Evolutionary conservation across 2,797 vertebrate species (phyloP), one percentile per base, ranked within the genome.

Genomic region (Chelidonichthys spinosus): DNA sequence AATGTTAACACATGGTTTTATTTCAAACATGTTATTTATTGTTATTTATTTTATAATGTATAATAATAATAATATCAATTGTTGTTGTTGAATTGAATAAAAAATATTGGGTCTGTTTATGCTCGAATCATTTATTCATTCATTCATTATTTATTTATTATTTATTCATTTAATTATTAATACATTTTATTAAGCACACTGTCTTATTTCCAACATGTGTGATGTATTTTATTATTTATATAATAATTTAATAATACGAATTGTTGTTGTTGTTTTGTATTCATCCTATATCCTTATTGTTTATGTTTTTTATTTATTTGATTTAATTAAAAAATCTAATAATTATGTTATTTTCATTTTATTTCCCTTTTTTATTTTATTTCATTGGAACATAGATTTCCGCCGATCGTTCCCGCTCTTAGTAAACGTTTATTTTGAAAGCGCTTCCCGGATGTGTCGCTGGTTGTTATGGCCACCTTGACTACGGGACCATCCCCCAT

Each of bases 401-500:
- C 59, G 3, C 0, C 18, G 0, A 15, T 14, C 0, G 0, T 4
- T n/a, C 36, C 0, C 0, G 25, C 25, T 9, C 0, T 4, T 14
- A 8, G 39, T 15, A 49, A 32, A 11, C 17, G 2, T 84, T 60
- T 90, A 90, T 79, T 88, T 72, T 87, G 87, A 81, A 87, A 67
- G 63, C 14, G 7, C 11, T 11, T 71, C 0, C 76, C 63, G 89
- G 90, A 91, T 74, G 53, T 46, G 0, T 0, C 0, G 4, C 0
- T 10, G 10, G 15, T 52, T 2, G 1, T 39, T 4, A 7, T 11
- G 0, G 17, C 3, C 4, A 4, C 1, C 60, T 87, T 84, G 53
- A 74, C 66, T n/a, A 13, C 3, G 36, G 74, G 83, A 92, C 89
- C 91, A 90, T 92, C 90, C 90, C 92, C 88, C 91, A 85, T 74